These are phyloP conservation scores for Periophthalmodon schlosseri DNA, from an alignment of 2,113 vertebrate genomes.

Conservation along the genomic window DNA sequence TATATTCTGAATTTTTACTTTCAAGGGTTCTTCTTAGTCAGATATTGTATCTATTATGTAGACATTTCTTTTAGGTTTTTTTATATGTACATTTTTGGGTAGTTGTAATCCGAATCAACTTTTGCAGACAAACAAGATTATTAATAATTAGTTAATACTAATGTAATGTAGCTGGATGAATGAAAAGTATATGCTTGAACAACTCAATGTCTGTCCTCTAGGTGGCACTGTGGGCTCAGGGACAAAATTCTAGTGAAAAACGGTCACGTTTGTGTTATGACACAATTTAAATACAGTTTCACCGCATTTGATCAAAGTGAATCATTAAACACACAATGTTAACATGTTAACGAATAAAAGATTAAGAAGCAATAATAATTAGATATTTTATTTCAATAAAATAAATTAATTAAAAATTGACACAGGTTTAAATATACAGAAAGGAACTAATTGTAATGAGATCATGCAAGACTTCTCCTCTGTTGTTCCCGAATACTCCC, in stretches of 20 bases:
- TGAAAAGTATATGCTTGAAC: not conserved
- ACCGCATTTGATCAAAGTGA: not conserved
- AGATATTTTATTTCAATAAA: conserved; percentile 76
- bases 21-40: not conserved
- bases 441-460: conserved; percentile 73
- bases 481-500: conserved; percentile 56
- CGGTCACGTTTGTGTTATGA: not conserved
- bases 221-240: conserved; percentile 67
- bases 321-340: not conserved
- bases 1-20: conserved; percentile 2
- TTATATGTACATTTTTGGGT: not conserved
- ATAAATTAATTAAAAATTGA: conserved; percentile 77
- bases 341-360: not conserved
- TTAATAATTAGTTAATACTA: not conserved
- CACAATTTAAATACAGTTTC: not conserved
- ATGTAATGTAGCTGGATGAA: not conserved
- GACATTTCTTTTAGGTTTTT: not conserved
- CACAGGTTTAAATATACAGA: conserved; percentile 72
- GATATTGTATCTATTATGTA: not conserved
- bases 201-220: conserved; percentile 58
- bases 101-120: not conserved
- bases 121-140: not conserved
- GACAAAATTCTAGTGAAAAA: conserved; percentile 32
- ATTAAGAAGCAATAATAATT: conserved; percentile 63
- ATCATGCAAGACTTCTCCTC: conserved; percentile 75